phyloP scores from a whole-genome alignment of 2,797 vertebrate species.

The Pseudotriccus pelzelni region DNA sequence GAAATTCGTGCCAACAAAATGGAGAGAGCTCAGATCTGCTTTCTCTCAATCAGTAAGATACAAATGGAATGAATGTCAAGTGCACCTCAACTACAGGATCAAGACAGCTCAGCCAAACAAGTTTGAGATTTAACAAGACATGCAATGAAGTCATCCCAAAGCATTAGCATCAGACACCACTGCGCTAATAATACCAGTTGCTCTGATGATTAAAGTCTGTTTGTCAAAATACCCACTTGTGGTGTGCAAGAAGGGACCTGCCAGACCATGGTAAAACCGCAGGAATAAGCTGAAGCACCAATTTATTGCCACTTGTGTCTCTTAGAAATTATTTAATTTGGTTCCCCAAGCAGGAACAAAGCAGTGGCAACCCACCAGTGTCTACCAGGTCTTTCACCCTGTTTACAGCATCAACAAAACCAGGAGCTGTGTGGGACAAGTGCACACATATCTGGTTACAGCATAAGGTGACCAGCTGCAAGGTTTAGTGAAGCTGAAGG shows the following conservation, averaged over 20 bases:
- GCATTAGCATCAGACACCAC: background rate
- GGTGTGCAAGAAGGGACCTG: background rate
- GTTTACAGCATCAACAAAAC: background rate
- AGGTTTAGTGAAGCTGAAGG: background rate
- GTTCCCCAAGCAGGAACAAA: background rate
- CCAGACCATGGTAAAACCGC: background rate
- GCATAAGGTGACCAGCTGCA: constrained; percentile 31
- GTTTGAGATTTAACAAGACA: background rate
- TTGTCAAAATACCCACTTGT: background rate
- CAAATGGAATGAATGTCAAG: background rate
- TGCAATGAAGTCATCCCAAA: background rate
- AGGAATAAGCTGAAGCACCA: background rate
- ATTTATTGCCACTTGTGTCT: background rate
- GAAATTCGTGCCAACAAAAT: background rate
- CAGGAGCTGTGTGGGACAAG: background rate
- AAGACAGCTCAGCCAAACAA: background rate
- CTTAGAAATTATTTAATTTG: background rate
- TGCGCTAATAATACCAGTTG: background rate
- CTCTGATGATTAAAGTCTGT: background rate
- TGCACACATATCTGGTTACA: background rate
- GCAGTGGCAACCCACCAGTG: background rate
- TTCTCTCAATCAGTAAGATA: background rate
- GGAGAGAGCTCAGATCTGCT: background rate
- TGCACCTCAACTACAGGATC: background rate
- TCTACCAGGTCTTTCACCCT: background rate